A percentile compares a stretch with the other conserved stretches of the same genome.
phyloP scores from a whole-genome alignment of 2,888 invertebrate species.

The Erebia epiphron region DNA sequence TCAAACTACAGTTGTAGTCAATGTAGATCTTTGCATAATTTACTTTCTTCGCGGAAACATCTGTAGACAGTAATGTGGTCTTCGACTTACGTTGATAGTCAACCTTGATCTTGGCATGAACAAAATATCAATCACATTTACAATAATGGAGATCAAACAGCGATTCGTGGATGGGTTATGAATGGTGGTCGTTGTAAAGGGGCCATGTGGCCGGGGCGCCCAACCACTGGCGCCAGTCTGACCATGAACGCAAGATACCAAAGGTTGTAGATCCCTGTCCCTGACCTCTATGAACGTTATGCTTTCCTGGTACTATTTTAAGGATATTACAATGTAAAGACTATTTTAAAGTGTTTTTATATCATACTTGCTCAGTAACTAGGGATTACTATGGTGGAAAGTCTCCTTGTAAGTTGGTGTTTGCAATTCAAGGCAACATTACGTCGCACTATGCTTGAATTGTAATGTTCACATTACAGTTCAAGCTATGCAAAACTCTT shows the following conservation, averaged over 20 bases:
- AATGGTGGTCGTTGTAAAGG: slow-evolving; percentile 62
- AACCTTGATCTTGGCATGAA: slow-evolving; percentile 51
- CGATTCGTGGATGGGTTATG: slow-evolving; percentile 56
- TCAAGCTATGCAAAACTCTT: too few relatives aligned
- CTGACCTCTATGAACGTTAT: slow-evolving; percentile 63
- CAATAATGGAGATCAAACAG: slow-evolving; percentile 52
- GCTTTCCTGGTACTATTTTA: slow-evolving; percentile 42
- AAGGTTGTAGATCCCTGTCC: slow-evolving; percentile 68
- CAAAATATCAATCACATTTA: slow-evolving; percentile 42
- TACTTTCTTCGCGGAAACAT: slow-evolving; percentile 4
- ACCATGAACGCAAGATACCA: slow-evolving; percentile 66
- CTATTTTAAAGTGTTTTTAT: not conserved
- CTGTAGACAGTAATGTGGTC: slow-evolving; percentile 9
- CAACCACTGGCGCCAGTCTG: slow-evolving; percentile 57
- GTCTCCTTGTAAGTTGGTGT: too few relatives aligned
- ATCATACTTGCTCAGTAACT: too few relatives aligned
- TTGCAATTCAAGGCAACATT: too few relatives aligned
- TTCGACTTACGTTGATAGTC: slow-evolving; percentile 16
- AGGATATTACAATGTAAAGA: slow-evolving; percentile 6
- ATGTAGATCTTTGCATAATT: not conserved
- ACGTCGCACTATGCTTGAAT: too few relatives aligned
- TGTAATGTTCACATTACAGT: too few relatives aligned
- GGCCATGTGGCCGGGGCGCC: slow-evolving; percentile 55
- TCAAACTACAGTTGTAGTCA: not conserved
- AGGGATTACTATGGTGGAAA: too few relatives aligned